phyloP scores from a whole-genome alignment of 1,140 invertebrate species.

The Aleiodes sp. region DNA sequence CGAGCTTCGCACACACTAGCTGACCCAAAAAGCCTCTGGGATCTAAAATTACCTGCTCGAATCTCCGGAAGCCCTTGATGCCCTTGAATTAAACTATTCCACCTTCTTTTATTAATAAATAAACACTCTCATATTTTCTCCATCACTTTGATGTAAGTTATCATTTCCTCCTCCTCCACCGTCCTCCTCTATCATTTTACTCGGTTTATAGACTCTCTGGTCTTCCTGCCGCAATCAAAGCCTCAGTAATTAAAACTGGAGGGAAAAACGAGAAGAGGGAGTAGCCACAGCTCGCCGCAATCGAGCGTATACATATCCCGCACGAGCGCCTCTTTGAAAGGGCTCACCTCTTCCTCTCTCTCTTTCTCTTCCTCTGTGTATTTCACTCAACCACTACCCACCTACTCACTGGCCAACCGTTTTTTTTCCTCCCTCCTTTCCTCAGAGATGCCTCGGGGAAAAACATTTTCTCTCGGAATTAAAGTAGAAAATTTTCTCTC shows the following conservation, averaged over 20 bases:
- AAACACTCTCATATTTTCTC: too few species aligned
- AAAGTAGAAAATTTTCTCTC: not conserved
- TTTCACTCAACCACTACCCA: constrained; percentile 33
- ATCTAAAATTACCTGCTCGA: not conserved
- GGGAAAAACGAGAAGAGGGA: not conserved
- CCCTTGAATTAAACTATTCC: not conserved
- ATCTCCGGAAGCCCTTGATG: not conserved
- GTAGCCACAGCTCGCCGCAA: constrained; percentile 27
- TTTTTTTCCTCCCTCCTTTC: constrained; percentile 17
- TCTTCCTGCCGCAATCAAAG: constrained; percentile 37
- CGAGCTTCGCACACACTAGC: constrained; percentile 33
- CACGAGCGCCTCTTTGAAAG: constrained; percentile 27
- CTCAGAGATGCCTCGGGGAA: constrained; percentile 11
- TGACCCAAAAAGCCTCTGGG: constrained; percentile 29
- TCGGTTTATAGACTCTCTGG: not conserved
- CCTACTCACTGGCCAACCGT: constrained; percentile 18
- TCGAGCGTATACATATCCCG: constrained; percentile 32
- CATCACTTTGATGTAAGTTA: too few species aligned
- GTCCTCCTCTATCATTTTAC: too few species aligned
- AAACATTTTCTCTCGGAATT: constrained; percentile 8
- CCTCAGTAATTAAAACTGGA: constrained; percentile 39
- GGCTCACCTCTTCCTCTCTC: not conserved
- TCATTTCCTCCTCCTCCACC: too few species aligned
- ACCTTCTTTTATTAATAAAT: too few species aligned
- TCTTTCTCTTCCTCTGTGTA: not conserved